phyloP scores from a whole-genome alignment of 1,140 invertebrate genomes.

The Psilanteris sp. region DNA sequence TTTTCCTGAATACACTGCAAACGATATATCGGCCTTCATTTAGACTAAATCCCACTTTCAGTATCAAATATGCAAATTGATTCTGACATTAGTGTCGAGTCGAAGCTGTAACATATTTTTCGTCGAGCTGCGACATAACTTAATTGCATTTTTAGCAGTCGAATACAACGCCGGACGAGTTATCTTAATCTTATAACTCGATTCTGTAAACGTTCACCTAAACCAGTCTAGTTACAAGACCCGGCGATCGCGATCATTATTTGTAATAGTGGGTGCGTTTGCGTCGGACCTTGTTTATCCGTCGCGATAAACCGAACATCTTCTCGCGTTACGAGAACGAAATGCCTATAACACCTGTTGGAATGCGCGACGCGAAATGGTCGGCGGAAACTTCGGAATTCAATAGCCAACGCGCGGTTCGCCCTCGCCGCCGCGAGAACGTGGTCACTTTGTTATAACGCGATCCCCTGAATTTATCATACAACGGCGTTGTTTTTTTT shows the following conservation, averaged over 20 bases:
- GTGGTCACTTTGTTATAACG: constrained; percentile 18
- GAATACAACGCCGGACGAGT: constrained; percentile 20
- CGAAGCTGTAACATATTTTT: constrained; percentile 37
- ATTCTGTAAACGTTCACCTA: constrained; percentile 36
- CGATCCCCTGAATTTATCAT: not conserved
- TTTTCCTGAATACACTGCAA: constrained; percentile 10
- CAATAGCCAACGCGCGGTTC: constrained; percentile 36
- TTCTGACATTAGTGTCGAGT: constrained; percentile 23
- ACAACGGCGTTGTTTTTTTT: too few relatives aligned
- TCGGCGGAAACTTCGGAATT: constrained; percentile 55
- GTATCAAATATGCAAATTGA: constrained; percentile 53
- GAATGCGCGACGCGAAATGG: constrained; percentile 68
- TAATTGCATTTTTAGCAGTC: constrained; percentile 49
- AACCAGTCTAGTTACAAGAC: constrained; percentile 40
- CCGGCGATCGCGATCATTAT: constrained; percentile 23
- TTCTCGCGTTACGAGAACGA: constrained; percentile 60
- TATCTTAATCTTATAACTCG: constrained; percentile 47
- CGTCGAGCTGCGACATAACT: constrained; percentile 24
- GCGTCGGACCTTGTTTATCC: constrained; percentile 51
- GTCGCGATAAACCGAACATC: constrained; percentile 58
- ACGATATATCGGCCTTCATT: constrained; percentile 14
- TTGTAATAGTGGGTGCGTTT: constrained; percentile 48
- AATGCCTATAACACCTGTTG: constrained; percentile 77
- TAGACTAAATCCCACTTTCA: constrained; percentile 3
- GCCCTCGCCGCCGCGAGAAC: constrained; percentile 22